Percentiles rank a stretch among this genome's conserved stretches.
phyloP scores from a whole-genome alignment of 2,888 invertebrate genomes.

The Strigamia crassipes region DNA sequence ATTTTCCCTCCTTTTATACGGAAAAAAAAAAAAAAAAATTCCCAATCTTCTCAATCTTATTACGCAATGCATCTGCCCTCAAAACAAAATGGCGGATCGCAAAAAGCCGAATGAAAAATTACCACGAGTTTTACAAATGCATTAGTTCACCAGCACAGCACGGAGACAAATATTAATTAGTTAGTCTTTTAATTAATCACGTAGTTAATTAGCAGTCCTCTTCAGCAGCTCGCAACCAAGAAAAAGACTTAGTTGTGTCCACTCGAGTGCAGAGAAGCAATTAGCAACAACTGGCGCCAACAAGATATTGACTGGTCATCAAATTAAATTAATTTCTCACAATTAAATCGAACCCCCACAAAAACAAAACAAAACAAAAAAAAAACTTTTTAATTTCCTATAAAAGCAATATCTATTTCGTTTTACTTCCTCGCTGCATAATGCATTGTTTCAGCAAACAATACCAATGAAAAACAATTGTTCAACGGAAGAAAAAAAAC shows the following conservation, averaged over 20 bases:
- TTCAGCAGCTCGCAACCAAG: slow-evolving; percentile 13
- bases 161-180: slow-evolving; percentile 45
- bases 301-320: slow-evolving; percentile 42
- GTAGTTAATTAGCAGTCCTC: slow-evolving; percentile 44
- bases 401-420: neutral
- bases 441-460: neutral
- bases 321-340: slow-evolving; percentile 29
- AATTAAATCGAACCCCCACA: neutral
- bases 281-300: slow-evolving; percentile 42
- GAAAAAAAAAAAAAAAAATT: too few relatives aligned
- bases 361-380: neutral
- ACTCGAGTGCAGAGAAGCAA: slow-evolving; percentile 35
- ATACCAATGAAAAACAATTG: neutral
- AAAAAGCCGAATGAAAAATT: slow-evolving; percentile 8
- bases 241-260: slow-evolving; percentile 39
- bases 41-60: too few relatives aligned
- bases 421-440: neutral
- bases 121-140: neutral
- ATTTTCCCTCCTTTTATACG: neutral
- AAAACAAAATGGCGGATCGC: too few relatives aligned
- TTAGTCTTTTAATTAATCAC: slow-evolving; percentile 45
- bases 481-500: neutral
- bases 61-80: too few relatives aligned
- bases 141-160: neutral
- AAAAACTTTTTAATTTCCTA: too few relatives aligned